These are phyloP conservation scores for Stenurella melanura DNA, from an alignment of 2,888 invertebrate genomes.

Conservation along the genomic window DNA sequence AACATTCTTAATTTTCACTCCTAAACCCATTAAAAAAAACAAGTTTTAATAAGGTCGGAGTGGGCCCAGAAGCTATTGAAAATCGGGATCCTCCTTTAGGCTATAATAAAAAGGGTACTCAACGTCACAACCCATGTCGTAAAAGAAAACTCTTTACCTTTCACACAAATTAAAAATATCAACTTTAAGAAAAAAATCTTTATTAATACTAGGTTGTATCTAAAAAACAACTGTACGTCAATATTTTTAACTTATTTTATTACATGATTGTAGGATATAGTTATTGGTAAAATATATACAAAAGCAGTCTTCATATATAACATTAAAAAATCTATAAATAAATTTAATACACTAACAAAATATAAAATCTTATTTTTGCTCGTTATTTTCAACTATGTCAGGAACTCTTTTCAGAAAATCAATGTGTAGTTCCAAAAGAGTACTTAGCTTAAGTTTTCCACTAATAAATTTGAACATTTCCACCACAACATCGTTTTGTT, in stretches of 20 bases:
- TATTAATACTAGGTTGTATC: neutral
- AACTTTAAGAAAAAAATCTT: neutral
- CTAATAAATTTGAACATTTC: constrained; percentile 58
- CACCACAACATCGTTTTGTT: constrained; percentile 49
- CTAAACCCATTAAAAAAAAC: too few species aligned
- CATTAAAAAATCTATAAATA: constrained; percentile 30
- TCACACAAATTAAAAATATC: too few species aligned
- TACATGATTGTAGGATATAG: constrained; percentile 39
- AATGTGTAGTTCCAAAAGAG: constrained; percentile 52
- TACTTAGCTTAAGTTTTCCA: constrained; percentile 49
- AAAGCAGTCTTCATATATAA: constrained; percentile 48
- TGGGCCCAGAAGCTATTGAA: too few species aligned
- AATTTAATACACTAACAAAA: neutral
- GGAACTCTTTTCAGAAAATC: constrained; percentile 55
- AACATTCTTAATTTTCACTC: too few species aligned
- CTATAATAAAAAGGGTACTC: too few species aligned
- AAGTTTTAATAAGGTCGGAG: too few species aligned
- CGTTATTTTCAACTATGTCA: neutral
- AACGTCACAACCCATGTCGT: too few species aligned
- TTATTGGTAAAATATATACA: constrained; percentile 46
- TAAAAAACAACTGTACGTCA: neutral
- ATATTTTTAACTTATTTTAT: neutral
- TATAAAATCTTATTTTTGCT: constrained; percentile 6
- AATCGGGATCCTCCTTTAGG: too few species aligned
- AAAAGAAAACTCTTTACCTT: too few species aligned